Conservation (phyloP, 2,113 vertebrate genomes). For the Caretta caretta region DNA sequence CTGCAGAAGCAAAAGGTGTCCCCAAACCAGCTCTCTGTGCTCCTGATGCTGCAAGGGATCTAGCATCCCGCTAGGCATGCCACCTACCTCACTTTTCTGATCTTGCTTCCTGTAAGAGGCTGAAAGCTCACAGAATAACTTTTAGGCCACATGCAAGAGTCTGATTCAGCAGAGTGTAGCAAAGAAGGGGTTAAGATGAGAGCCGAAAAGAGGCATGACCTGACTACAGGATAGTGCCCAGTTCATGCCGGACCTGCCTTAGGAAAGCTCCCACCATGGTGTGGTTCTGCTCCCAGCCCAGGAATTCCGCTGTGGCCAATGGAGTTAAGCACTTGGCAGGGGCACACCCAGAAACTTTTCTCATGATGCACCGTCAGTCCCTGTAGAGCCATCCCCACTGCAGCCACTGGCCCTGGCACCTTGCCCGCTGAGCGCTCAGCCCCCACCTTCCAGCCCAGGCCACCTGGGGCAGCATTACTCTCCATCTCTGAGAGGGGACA, state of each 20-base stretch:
- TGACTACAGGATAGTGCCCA: background rate
- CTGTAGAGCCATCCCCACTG: too few relatives aligned
- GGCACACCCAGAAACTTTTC: too few relatives aligned
- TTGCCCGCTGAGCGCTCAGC: too few relatives aligned
- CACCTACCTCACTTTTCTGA: background rate
- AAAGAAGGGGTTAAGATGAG: background rate
- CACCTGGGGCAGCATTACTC: too few relatives aligned
- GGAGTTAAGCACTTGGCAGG: too few relatives aligned
- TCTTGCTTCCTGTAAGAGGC: accelerated
- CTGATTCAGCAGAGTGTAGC: background rate
- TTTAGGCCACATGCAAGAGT: accelerated
- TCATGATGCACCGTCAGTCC: too few relatives aligned
- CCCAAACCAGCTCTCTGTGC: accelerated
- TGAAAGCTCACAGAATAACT: background rate
- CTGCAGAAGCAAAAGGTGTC: background rate
- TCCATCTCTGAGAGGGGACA: too few relatives aligned
- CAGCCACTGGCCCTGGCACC: too few relatives aligned
- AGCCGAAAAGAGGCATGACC: accelerated
- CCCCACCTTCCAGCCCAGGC: too few relatives aligned
- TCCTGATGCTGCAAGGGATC: accelerated
- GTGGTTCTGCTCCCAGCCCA: background rate
- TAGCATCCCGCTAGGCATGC: background rate
- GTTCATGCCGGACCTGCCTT: accelerated
- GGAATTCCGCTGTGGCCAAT: background rate
- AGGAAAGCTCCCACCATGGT: background rate